Percentiles rank a stretch among this genome's conserved stretches.
Evolutionary conservation across 2,113 vertebrate genomes (phyloP).

Genomic region (Phasianus colchicus): DNA sequence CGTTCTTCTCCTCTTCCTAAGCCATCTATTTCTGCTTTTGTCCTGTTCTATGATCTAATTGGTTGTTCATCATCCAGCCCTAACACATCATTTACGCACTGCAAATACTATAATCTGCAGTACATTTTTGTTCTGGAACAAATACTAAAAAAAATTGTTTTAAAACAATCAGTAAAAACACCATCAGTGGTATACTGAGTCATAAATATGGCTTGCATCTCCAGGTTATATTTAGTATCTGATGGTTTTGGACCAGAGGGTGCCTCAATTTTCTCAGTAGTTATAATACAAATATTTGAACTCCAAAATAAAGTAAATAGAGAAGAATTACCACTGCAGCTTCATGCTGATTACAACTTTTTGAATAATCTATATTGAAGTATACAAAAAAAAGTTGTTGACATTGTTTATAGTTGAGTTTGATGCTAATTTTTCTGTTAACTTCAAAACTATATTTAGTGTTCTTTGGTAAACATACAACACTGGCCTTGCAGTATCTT

Average conservation of each 20-base stretch:
- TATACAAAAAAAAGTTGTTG: not conserved
- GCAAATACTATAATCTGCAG: constrained; percentile 5
- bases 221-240: not conserved
- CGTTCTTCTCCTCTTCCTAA: not conserved
- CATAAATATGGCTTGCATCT: not conserved
- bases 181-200: not conserved
- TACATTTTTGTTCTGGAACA: not conserved
- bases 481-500: not conserved
- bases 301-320: not conserved
- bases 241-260: not conserved
- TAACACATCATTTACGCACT: not conserved
- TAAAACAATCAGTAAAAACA: not conserved
- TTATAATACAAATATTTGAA: constrained; percentile 26
- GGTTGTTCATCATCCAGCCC: not conserved
- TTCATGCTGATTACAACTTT: not conserved
- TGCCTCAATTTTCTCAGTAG: not conserved
- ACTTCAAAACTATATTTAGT: not conserved
- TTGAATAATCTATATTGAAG: not conserved
- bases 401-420: not conserved
- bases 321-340: not conserved
- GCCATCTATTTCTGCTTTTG: not conserved
- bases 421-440: not conserved
- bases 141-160: constrained; percentile 6
- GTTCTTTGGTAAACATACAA: not conserved
- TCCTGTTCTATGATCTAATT: not conserved